Evolutionary conservation across 1,140 invertebrate genomes (phyloP).

Genomic region (Nomia melanderi): DNA sequence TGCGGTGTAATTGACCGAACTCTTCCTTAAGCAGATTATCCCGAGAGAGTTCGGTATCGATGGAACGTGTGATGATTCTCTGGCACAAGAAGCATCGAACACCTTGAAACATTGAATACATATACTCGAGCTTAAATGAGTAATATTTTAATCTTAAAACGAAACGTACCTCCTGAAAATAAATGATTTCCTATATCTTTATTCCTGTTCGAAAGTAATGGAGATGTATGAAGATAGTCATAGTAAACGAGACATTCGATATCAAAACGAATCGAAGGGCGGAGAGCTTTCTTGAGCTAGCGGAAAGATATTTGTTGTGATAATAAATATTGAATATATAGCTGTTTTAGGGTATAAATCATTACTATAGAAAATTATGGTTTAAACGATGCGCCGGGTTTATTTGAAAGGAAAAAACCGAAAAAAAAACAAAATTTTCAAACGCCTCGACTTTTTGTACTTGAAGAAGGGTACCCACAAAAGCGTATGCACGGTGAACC

Average conservation of each 20-base stretch:
- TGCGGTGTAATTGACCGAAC: too few species aligned
- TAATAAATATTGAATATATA: slow-evolving; percentile 75
- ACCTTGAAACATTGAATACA: too few species aligned
- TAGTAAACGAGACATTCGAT: not conserved
- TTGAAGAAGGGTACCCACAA: not conserved
- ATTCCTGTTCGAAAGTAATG: not conserved
- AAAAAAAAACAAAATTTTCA: slow-evolving; percentile 16
- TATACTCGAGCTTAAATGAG: too few species aligned
- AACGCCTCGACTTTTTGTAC: slow-evolving; percentile 40
- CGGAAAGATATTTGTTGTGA: slow-evolving; percentile 78
- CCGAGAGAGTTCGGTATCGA: too few species aligned
- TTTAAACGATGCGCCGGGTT: slow-evolving; percentile 37
- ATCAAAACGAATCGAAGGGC: slow-evolving; percentile 75
- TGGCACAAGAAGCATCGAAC: too few species aligned
- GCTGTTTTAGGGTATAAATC: slow-evolving; percentile 56
- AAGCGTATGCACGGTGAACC: slow-evolving; percentile 16
- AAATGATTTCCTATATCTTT: too few species aligned
- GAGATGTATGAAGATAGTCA: not conserved
- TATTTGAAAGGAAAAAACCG: not conserved
- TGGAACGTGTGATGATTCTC: too few species aligned
- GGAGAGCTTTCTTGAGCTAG: slow-evolving; percentile 64
- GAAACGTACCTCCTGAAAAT: too few species aligned
- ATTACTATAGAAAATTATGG: slow-evolving; percentile 47
- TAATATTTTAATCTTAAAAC: too few species aligned
- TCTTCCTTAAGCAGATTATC: too few species aligned